These are phyloP conservation scores for Horisme vitalbata DNA, from an alignment of 2,888 invertebrate species.

Conservation along the genomic window DNA sequence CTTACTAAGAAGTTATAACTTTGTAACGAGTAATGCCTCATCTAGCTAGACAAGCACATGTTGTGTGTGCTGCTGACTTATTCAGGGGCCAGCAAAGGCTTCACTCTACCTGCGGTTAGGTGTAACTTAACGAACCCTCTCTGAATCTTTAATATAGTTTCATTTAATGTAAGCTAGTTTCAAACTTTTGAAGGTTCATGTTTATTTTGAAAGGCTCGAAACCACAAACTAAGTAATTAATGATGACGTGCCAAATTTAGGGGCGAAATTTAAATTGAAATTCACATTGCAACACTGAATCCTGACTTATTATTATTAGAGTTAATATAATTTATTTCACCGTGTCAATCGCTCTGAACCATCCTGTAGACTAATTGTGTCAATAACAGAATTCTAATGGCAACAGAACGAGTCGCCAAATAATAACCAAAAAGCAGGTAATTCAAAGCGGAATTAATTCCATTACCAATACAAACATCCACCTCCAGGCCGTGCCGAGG, in stretches of 20 bases:
- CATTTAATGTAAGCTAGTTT: constrained; percentile 75
- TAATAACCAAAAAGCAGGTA: constrained; percentile 45
- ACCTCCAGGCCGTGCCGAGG: constrained; percentile 60
- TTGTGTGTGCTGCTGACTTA: constrained; percentile 61
- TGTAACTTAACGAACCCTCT: constrained; percentile 78
- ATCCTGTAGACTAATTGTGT: constrained; percentile 7
- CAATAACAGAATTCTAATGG: constrained; percentile 27
- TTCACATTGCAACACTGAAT: no score
- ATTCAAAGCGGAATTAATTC: constrained; percentile 74
- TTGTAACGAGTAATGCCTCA: constrained; percentile 10
- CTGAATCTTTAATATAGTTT: constrained; percentile 80
- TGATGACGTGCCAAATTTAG: background rate
- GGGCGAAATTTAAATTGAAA: no score
- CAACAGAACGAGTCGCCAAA: constrained; percentile 31
- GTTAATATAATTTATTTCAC: background rate
- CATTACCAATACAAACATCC: constrained; percentile 75
- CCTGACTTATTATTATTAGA: no score
- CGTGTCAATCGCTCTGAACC: background rate
- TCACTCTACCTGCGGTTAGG: constrained; percentile 73
- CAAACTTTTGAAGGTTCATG: constrained; percentile 56
- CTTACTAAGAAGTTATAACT: no score
- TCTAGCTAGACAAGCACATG: constrained; percentile 13
- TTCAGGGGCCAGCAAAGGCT: constrained; percentile 67
- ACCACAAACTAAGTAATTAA: constrained; percentile 15
- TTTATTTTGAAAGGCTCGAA: constrained; percentile 60